phyloP scores from a whole-genome alignment of 92 coral and sea anemone genomes.

The Hydrozoanthus gracilis region DNA sequence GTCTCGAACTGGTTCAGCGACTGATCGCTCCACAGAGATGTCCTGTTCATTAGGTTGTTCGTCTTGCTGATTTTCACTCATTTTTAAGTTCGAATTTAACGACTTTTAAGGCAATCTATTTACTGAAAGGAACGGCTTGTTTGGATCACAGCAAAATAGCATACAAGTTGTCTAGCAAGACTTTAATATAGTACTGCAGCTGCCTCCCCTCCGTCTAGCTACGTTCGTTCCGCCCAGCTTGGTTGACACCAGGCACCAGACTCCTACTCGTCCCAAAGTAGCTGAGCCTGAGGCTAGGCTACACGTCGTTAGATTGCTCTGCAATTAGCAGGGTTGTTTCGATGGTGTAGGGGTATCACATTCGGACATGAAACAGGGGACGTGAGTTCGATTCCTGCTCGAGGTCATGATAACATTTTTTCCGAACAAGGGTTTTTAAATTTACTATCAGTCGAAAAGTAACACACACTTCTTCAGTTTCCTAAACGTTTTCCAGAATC shows the following conservation, averaged over 20 bases:
- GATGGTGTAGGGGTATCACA: too few relatives aligned
- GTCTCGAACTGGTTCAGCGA: conserved; percentile 21
- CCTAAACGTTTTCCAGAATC: too few relatives aligned
- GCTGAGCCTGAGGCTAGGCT: background rate
- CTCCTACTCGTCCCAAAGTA: background rate
- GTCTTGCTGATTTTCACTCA: conserved; percentile 36
- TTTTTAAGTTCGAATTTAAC: background rate
- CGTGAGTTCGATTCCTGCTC: too few relatives aligned
- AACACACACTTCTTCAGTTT: too few relatives aligned
- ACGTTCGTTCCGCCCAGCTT: conserved; percentile 49
- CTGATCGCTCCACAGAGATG: background rate
- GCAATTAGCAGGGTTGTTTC: too few relatives aligned
- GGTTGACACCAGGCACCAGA: conserved; percentile 32
- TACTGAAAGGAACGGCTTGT: background rate
- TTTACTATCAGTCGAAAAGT: too few relatives aligned
- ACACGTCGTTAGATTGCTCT: background rate
- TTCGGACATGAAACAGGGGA: too few relatives aligned
- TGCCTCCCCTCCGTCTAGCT: conserved; percentile 49
- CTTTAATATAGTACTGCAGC: background rate
- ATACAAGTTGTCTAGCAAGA: conserved; percentile 1
- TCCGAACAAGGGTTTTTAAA: too few relatives aligned
- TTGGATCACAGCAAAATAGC: conserved; percentile 20
- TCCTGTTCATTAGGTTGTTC: conserved; percentile 23
- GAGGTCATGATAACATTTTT: too few relatives aligned
- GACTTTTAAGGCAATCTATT: background rate